Evolutionary conservation across 2,888 invertebrate genomes (phyloP).

Genomic region (Cyclophora punctaria): DNA sequence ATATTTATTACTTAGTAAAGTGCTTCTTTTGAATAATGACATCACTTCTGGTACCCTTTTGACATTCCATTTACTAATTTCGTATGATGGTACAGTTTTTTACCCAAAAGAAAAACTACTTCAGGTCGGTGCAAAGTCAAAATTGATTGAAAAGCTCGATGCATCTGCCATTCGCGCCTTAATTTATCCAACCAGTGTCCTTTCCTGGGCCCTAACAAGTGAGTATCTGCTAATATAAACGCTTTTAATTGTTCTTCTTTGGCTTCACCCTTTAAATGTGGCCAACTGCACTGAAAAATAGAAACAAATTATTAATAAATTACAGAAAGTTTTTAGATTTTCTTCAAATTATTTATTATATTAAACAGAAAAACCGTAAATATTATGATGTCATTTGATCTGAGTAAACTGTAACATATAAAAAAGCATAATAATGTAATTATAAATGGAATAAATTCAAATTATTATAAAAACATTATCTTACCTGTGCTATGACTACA

Average conservation of each 20-base stretch:
- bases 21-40: too few relatives aligned
- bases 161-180: constrained; percentile 98
- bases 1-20: too few relatives aligned
- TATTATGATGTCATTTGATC: too few relatives aligned
- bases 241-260: constrained; percentile 76
- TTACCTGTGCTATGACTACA: constrained; percentile 50
- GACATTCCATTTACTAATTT: too few relatives aligned
- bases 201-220: constrained; percentile 86
- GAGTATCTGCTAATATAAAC: constrained; percentile 92
- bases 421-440: too few relatives aligned
- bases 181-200: constrained; percentile 98
- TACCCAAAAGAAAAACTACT: constrained; percentile 91
- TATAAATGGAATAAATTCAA: constrained; percentile 1
- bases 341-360: too few relatives aligned
- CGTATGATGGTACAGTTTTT: constrained; percentile 8
- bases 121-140: constrained; percentile 87
- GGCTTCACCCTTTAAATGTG: constrained; percentile 43
- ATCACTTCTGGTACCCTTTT: too few relatives aligned
- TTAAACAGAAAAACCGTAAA: too few relatives aligned
- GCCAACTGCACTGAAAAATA: constrained; percentile 83
- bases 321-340: background rate
- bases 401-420: too few relatives aligned
- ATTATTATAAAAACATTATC: background rate
- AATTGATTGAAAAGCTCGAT: constrained; percentile 90
- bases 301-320: constrained; percentile 3